Evolutionary conservation across 1,140 invertebrate genomes (phyloP).

Genomic region (Ridgeia piscesae): DNA sequence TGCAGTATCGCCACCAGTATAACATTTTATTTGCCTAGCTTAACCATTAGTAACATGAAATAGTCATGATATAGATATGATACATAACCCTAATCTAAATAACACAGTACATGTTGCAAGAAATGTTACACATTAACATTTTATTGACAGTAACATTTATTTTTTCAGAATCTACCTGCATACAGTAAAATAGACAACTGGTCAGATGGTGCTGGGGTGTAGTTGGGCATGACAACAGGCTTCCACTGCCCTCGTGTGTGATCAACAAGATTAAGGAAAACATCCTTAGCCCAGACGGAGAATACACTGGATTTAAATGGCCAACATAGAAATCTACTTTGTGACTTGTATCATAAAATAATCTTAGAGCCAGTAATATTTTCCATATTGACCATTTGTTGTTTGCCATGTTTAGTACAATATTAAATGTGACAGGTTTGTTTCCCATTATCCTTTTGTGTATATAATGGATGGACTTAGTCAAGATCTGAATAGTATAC

Average conservation of each 20-base stretch:
- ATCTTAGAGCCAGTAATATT: too few species aligned
- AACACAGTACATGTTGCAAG: slow-evolving; percentile 4
- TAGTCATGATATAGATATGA: slow-evolving; percentile 15
- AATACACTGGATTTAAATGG: slow-evolving; percentile 17
- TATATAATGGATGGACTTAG: too few species aligned
- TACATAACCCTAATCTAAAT: slow-evolving; percentile 15
- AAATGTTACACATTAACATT: background rate
- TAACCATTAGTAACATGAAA: slow-evolving; percentile 2
- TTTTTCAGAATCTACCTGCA: slow-evolving; percentile 19
- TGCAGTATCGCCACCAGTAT: slow-evolving; percentile 29
- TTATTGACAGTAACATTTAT: background rate
- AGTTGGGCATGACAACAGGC: background rate
- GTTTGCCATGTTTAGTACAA: too few species aligned
- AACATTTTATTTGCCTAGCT: slow-evolving; percentile 2
- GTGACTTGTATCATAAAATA: too few species aligned
- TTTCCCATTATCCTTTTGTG: too few species aligned
- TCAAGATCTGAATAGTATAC: too few species aligned
- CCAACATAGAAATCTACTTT: slow-evolving; percentile 7
- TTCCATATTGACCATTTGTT: too few species aligned
- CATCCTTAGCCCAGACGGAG: slow-evolving; percentile 3
- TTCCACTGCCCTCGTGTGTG: slow-evolving; percentile 14
- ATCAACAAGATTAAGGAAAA: background rate
- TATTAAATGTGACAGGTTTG: too few species aligned
- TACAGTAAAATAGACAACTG: slow-evolving; percentile 11
- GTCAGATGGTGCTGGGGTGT: slow-evolving; percentile 13